Evolutionary conservation across 1,140 invertebrate species (phyloP).

Genomic region (Phymorhynchus buccinoides): DNA sequence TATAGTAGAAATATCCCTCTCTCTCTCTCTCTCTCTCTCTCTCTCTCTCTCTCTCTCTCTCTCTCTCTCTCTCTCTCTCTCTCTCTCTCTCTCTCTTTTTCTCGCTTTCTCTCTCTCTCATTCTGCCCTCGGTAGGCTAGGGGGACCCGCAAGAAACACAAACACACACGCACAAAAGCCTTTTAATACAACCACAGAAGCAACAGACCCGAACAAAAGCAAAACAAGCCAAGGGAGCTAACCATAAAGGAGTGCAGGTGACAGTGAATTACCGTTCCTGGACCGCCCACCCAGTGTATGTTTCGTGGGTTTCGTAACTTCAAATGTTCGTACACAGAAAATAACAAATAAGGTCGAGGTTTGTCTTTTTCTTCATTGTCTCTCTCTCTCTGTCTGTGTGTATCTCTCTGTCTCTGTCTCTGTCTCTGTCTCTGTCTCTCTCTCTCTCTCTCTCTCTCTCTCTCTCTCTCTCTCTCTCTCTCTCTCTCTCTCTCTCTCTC

Average conservation of each 20-base stretch:
- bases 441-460: too few relatives aligned
- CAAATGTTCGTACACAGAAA: too few relatives aligned
- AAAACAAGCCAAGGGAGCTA: not conserved
- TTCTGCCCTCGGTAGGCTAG: too few relatives aligned
- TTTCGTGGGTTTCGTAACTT: too few relatives aligned
- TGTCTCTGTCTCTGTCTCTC: too few relatives aligned
- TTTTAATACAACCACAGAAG: not conserved
- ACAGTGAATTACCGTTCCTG: slow-evolving; percentile 25
- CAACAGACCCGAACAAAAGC: not conserved
- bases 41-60: slow-evolving; percentile 5
- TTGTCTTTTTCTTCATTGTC: not conserved
- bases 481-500: too few relatives aligned
- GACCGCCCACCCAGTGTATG: slow-evolving; percentile 19
- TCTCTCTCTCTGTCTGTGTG: not conserved
- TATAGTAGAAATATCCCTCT: not conserved
- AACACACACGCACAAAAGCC: too few relatives aligned
- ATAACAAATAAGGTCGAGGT: too few relatives aligned
- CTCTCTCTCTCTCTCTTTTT: slow-evolving; percentile 21
- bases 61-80: slow-evolving; percentile 4
- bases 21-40: not conserved
- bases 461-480: too few relatives aligned
- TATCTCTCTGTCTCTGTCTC: too few relatives aligned
- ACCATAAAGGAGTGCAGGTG: slow-evolving; percentile 25
- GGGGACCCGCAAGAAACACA: too few relatives aligned
- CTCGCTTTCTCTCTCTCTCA: not conserved